Percentiles rank a stretch among this genome's conserved stretches.
These are phyloP conservation scores for Ditula angustiorana DNA, from an alignment of 2,888 invertebrate species.

Conservation along the genomic window DNA sequence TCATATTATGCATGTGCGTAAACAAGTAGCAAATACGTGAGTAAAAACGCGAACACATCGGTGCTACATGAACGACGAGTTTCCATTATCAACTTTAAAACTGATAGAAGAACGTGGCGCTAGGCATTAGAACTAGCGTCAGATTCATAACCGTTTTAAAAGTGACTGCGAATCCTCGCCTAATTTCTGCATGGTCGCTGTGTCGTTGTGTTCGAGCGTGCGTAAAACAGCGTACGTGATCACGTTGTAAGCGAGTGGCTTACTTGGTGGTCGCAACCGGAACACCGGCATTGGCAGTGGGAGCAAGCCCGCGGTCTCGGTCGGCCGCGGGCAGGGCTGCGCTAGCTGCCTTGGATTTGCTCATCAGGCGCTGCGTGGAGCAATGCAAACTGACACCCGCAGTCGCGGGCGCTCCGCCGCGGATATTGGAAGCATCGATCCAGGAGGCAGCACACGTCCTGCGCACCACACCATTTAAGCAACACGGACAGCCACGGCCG, in stretches of 20 bases:
- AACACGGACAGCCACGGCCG: conserved; percentile 61
- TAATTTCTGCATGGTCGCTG: conserved; percentile 1
- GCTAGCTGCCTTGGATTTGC: conserved; percentile 84
- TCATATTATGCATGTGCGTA: conserved; percentile 52
- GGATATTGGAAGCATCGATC: conserved; percentile 96
- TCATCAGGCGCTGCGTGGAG: conserved; percentile 93
- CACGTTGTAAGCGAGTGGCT: conserved; percentile 66
- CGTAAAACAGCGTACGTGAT: conserved; percentile 24
- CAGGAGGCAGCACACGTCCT: conserved; percentile 95
- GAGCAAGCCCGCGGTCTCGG: conserved; percentile 79
- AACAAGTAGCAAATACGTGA: conserved; percentile 53
- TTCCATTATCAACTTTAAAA: conserved; percentile 19
- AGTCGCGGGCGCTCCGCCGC: conserved; percentile 92
- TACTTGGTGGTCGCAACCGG: conserved; percentile 83
- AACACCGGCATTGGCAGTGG: conserved; percentile 80
- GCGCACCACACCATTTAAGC: conserved; percentile 82
- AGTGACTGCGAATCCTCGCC: conserved; percentile 11
- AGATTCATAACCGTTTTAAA: conserved; percentile 8
- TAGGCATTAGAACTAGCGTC: background rate
- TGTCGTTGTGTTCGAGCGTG: conserved; percentile 23
- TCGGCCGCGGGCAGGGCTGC: conserved; percentile 77
- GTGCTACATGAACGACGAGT: conserved; percentile 20
- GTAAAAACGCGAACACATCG: conserved; percentile 19
- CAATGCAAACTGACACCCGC: conserved; percentile 96
- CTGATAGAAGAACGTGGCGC: background rate